Conservation (phyloP, 2,888 invertebrate genomes). For the Polydesmus complanatus region DNA sequence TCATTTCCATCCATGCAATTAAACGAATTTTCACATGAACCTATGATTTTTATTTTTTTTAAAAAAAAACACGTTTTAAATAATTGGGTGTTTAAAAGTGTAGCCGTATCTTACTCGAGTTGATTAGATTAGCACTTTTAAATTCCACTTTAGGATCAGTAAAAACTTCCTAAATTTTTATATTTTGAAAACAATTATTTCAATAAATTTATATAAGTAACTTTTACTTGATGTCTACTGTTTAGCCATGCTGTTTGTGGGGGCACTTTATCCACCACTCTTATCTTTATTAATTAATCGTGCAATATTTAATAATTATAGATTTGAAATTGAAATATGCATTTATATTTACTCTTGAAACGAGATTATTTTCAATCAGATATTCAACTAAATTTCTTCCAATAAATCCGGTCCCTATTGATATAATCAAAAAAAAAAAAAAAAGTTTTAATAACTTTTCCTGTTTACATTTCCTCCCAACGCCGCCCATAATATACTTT, state of each 20-base stretch:
- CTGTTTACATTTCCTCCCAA: background rate
- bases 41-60: conserved; percentile 36
- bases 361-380: conserved; percentile 60
- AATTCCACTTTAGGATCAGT: conserved; percentile 66
- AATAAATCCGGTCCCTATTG: conserved; percentile 40
- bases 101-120: background rate
- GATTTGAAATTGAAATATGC: too few species aligned
- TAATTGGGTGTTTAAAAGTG: background rate
- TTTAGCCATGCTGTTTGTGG: conserved; percentile 86
- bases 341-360: conserved; percentile 44
- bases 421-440: background rate
- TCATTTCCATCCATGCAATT: conserved; percentile 38
- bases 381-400: conserved; percentile 74
- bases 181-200: background rate
- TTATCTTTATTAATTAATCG: background rate
- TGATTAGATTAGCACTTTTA: conserved; percentile 80
- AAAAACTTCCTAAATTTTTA: conserved; percentile 42
- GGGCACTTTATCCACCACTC: conserved; percentile 82
- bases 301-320: too few species aligned
- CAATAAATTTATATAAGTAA: background rate
- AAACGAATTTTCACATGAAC: conserved; percentile 65
- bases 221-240: conserved; percentile 44
- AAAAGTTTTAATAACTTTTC: background rate
- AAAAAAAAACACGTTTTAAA: conserved; percentile 1
- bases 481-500: background rate